Conservation (phyloP, 1,140 invertebrate species). For the Drosophila nigrodunni region DNA sequence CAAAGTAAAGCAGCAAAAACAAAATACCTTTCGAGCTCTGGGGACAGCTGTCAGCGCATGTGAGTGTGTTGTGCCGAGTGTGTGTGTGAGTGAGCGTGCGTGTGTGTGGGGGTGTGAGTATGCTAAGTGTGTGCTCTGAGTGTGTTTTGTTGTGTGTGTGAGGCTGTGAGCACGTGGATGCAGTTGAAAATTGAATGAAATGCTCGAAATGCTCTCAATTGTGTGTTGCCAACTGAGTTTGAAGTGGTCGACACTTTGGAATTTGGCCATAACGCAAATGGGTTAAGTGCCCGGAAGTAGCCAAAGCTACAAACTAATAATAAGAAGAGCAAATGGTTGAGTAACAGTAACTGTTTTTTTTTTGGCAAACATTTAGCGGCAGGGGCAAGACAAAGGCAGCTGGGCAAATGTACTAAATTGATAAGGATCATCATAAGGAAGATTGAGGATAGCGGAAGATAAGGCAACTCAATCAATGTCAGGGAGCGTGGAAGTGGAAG, state of each 20-base stretch:
- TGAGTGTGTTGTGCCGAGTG: neutral
- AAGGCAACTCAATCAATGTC: constrained; percentile 73
- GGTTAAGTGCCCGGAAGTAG: constrained; percentile 75
- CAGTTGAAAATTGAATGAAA: constrained; percentile 34
- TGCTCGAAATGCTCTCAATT: constrained; percentile 33
- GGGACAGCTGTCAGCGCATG: constrained; percentile 68
- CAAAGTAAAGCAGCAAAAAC: constrained; percentile 1
- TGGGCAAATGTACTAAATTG: constrained; percentile 32
- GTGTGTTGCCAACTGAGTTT: constrained; percentile 34
- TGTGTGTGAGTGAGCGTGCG: constrained; percentile 7
- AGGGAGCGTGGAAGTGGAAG: constrained; percentile 18
- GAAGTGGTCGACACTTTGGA: constrained; percentile 28
- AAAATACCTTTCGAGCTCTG: constrained; percentile 27
- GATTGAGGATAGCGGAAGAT: constrained; percentile 15
- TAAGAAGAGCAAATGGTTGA: neutral
- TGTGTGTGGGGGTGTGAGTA: constrained; percentile 9
- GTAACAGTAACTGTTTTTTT: constrained; percentile 9
- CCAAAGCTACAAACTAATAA: neutral
- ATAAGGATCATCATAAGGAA: constrained; percentile 54
- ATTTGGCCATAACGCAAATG: constrained; percentile 29
- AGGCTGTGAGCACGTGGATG: constrained; percentile 46
- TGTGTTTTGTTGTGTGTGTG: constrained; percentile 14
- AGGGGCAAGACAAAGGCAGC: neutral
- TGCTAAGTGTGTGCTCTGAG: constrained; percentile 1
- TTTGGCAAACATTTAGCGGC: constrained; percentile 10